Evolutionary conservation across 2,797 vertebrate species (phyloP), one percentile per base, ranked within the genome.

Genomic region (Pseudomugil gertrudae): DNA sequence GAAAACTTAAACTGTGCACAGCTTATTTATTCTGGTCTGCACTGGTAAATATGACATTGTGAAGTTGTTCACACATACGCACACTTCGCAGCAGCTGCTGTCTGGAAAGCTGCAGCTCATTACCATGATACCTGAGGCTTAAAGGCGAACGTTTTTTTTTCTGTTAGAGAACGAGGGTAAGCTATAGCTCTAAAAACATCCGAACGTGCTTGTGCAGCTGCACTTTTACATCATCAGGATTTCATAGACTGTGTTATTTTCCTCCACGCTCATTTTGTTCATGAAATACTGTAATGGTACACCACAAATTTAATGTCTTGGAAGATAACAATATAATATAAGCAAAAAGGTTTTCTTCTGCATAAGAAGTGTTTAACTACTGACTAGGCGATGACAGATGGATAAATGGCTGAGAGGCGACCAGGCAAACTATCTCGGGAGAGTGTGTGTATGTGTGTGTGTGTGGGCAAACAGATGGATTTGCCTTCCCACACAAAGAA

Each of bases 91-190:
- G 73, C 82, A 71, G 84, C 67, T 73, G 79, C 72, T 67, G 79
- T 84, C 76, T 77, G 64, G 66, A 81, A 72, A 84, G 76, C 76
- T 72, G 73, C 70, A 66, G 79, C 87, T 90, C 84, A 91, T 88
- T 90, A 89, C 74, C 83, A 77, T 70, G 78, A 70, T 81, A 90
- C 85, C 89, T 72, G 72, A 81, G 87, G 87, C 86, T 86, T 63
- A 72, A 59, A 81, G 84, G 66, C 81, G 36, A 61, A 75, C 61
- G 29, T 14, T 69, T 81, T 74, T 84, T 85, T 88, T 79, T 82
- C 83, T 56, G 63, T 36, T 51, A 74, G 57, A 76, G 68, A 66
- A 63, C 11, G 33, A 76, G 70, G 63, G 50, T n/a, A 21, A 77
- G 69, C 51, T 45, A 8, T 1, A 51, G 50, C 70, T 78, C 48